Evolutionary conservation across 1,140 invertebrate genomes (phyloP).

Genomic region (Drosophila melanogaster): DNA sequence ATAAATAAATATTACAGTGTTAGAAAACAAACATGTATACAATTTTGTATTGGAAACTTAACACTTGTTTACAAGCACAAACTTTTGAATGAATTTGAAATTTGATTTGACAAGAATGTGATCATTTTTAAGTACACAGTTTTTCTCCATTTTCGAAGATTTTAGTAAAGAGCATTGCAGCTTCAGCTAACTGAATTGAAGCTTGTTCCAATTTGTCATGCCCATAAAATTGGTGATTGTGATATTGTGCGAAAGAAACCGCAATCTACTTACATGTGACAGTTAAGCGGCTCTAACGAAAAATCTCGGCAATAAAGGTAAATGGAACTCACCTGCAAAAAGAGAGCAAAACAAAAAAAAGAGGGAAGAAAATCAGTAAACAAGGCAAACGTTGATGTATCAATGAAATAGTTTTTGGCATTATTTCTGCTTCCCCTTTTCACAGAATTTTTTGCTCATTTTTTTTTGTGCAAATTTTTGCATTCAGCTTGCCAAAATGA

Average conservation of each 20-base stretch:
- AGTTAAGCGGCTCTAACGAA: conserved; percentile 47
- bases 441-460: background rate
- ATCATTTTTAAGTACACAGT: background rate
- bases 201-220: background rate
- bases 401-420: conserved; percentile 42
- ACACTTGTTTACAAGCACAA: no score
- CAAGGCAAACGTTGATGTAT: conserved; percentile 1
- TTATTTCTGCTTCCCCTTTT: conserved; percentile 11
- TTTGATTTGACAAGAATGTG: background rate
- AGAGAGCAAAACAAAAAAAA: conserved; percentile 25
- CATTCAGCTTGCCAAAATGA: conserved; percentile 34
- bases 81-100: background rate
- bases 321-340: conserved; percentile 62
- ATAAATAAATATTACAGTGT: background rate
- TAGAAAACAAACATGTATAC: no score
- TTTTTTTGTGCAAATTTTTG: conserved; percentile 7
- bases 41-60: background rate
- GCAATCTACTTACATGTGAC: conserved; percentile 61
- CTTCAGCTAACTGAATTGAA: background rate
- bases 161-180: conserved; percentile 4
- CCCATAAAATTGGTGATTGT: conserved; percentile 14
- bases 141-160: no score
- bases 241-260: conserved; percentile 31
- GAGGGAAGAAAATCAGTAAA: conserved; percentile 21
- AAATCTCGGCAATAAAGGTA: conserved; percentile 15